phyloP scores from a whole-genome alignment of 2,113 vertebrate species.

The mouse (Mus musculus) region GRCm39 chr14:83388001-83388500 shows the following conservation, averaged over 20 bases:
- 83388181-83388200: neutral
- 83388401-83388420: fast-evolving
- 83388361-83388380: neutral
- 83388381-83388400: fast-evolving
- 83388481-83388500: too few relatives aligned
- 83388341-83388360: neutral
- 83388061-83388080: neutral
- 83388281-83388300: neutral
- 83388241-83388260: neutral
- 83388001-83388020: neutral
- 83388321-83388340: neutral
- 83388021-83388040: neutral
- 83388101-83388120: neutral
- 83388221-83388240: neutral
- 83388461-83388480: neutral
- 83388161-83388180: neutral
- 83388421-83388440: neutral
- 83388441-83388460: neutral
- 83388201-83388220: neutral
- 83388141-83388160: neutral
- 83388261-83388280: neutral
- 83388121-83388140: neutral
- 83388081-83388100: neutral
- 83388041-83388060: neutral
- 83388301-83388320: neutral